Base-by-base conservation (phyloP, 1,140 invertebrate species). In the Diploscapter pachys region DNA sequence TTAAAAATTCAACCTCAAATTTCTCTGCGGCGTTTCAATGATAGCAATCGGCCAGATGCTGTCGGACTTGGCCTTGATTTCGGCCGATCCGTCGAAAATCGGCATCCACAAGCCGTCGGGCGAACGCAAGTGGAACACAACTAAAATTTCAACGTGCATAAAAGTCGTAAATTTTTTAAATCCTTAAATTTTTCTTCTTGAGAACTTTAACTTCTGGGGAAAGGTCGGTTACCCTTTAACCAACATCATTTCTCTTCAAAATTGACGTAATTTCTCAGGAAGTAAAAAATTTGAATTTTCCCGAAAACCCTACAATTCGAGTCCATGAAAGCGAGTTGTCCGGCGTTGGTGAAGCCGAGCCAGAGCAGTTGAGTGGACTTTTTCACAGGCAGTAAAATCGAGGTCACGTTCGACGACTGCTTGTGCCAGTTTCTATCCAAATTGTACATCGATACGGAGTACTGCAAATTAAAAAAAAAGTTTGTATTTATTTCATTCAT, bases 41-140 rank as follows among this genome's bases (percentile, higher is more conserved):
- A 68, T 55, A 48, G 66, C 6, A 68, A 68, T 68, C 51, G 66
- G 66, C 66, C 66, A 68, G n/a, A 68, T 5, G 66, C 52, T 55
- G 48, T 68, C 66, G 8, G 66, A 68, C 56, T 68, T 68, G 11
- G 66, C 9, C 6, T 48, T 5, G 8, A 6, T 5, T 13, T 48
- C 56, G 6, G 11, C 6, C 5, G 6, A 6, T 52, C 66, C 66
- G 6, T 68, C 49, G 51, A 68, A 68, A 9, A 68, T 54, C 5
- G 66, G 66, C 6, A 68, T 5, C 66, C 66, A 68, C 11, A 68
- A 54, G 6, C 66, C 66, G 8, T 55, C 2, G 5, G n/a, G 48
- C 6, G 66, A 55, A 31, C 11, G 57, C 52, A 53, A 68, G 6
- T 50, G 52, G 66, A 9, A 68, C 66, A 6, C 52, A 52, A 48